Percentiles rank a stretch among this genome's conserved stretches.
These are phyloP conservation scores for Platyura marginata DNA, from an alignment of 1,140 invertebrate species.

Conservation along the genomic window DNA sequence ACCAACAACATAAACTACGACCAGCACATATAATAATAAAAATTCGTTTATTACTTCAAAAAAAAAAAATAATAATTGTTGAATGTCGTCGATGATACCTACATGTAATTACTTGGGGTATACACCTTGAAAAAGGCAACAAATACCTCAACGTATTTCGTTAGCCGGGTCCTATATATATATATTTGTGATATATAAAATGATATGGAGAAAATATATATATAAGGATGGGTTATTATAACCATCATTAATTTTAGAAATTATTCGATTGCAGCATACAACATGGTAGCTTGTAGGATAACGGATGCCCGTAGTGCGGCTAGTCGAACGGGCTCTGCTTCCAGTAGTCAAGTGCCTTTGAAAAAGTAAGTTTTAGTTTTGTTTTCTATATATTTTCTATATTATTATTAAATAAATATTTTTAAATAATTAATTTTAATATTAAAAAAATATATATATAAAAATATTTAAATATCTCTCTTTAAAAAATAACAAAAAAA, in stretches of 20 bases:
- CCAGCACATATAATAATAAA: too few species aligned
- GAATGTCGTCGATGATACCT: too few species aligned
- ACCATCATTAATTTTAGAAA: constrained; percentile 41
- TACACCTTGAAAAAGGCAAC: constrained; percentile 2
- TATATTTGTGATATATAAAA: background rate
- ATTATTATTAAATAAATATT: too few species aligned
- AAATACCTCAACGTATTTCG: background rate
- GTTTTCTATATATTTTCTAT: background rate
- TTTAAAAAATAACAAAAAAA: too few species aligned
- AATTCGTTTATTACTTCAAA: too few species aligned
- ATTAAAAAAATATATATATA: too few species aligned
- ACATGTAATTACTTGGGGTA: background rate
- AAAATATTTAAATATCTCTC: too few species aligned
- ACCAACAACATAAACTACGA: background rate
- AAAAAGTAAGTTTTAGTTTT: constrained; percentile 65
- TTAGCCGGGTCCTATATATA: background rate
- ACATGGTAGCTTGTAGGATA: constrained; percentile 90
- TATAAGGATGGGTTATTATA: constrained; percentile 23
- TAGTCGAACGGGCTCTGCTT: constrained; percentile 36
- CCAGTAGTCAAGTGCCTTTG: constrained; percentile 91
- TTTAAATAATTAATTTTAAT: too few species aligned
- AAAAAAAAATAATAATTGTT: too few species aligned
- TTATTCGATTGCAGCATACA: constrained; percentile 76
- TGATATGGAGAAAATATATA: background rate
- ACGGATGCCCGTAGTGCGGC: constrained; percentile 77